Conservation (phyloP, 2,113 vertebrate species). For the Ovis canadensis region DNA sequence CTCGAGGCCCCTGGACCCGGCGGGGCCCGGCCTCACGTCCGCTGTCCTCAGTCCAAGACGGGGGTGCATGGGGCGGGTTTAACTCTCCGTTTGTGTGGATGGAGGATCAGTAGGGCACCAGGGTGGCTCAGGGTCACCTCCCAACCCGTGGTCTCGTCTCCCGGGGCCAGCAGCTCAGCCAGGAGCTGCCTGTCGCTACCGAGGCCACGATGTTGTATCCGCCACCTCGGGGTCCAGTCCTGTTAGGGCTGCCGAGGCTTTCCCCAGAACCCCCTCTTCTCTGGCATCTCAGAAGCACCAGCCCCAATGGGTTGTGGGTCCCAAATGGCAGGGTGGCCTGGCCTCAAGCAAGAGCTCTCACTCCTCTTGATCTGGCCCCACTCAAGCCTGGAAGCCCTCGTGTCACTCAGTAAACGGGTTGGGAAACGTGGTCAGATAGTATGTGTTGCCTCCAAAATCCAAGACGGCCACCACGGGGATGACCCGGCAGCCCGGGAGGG, state of each 20-base stretch:
- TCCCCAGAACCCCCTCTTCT: accelerated
- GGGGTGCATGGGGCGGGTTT: neutral
- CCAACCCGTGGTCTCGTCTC: accelerated
- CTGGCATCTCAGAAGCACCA: neutral
- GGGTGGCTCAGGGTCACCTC: neutral
- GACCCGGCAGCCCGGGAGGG: accelerated
- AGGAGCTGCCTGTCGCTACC: neutral
- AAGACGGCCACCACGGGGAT: neutral
- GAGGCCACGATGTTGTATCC: accelerated
- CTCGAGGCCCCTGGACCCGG: neutral
- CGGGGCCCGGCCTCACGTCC: accelerated
- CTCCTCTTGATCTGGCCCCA: neutral
- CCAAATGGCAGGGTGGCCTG: neutral
- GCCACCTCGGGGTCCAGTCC: neutral
- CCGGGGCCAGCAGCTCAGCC: neutral
- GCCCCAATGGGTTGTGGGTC: neutral
- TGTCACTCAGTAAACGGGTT: neutral
- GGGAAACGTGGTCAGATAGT: no score
- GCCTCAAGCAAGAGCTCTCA: neutral
- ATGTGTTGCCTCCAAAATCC: neutral
- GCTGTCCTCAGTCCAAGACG: neutral
- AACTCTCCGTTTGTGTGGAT: neutral
- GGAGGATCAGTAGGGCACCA: neutral
- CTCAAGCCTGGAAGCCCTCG: accelerated
- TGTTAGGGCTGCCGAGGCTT: neutral